phyloP scores from a whole-genome alignment of 2,113 vertebrate species.

The Oceanites oceanicus region DNA sequence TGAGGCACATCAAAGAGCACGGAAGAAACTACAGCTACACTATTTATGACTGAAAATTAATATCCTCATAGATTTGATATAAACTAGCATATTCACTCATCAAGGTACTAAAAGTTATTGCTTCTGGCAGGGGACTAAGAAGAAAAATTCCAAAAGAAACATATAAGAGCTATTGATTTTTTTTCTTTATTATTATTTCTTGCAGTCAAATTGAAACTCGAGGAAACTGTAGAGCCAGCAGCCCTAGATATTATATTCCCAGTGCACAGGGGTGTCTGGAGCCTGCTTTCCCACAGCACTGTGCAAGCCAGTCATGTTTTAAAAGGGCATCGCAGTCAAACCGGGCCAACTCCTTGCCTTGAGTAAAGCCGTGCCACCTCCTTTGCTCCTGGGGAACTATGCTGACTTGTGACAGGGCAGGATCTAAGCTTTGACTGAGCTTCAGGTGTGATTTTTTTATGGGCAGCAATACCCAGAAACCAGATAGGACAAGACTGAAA shows the following conservation, averaged over 20 bases:
- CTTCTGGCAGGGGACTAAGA: background rate
- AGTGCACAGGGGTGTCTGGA: background rate
- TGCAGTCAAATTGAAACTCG: background rate
- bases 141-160: background rate
- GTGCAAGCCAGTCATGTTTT: background rate
- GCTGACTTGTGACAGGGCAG: background rate
- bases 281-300: background rate
- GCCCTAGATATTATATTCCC: background rate
- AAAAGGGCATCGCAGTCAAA: background rate
- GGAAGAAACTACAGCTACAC: background rate
- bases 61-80: slow-evolving; percentile 7
- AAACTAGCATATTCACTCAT: slow-evolving; percentile 6
- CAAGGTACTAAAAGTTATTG: background rate
- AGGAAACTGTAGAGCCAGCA: background rate
- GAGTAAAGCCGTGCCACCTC: background rate
- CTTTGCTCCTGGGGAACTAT: background rate
- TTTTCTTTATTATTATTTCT: background rate
- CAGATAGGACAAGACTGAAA: background rate
- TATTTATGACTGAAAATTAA: slow-evolving; percentile 26
- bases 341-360: background rate
- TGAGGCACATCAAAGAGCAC: background rate
- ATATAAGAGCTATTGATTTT: background rate
- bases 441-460: background rate
- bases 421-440: background rate
- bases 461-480: background rate